Evolutionary conservation across 2,888 invertebrate species (phyloP).

Genomic region (Acronicta leporina): DNA sequence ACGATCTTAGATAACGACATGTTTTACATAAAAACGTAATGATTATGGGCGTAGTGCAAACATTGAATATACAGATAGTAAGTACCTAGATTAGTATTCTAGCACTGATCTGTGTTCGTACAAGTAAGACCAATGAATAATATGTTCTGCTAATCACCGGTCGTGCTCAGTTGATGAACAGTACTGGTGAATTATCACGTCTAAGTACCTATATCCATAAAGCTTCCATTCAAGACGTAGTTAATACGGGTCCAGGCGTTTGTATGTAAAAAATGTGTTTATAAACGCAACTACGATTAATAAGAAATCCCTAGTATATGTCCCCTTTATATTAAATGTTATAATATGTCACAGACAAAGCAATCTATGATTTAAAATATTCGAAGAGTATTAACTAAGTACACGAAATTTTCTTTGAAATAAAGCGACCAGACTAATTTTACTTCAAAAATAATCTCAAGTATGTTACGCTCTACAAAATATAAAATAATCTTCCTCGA

Average conservation of each 20-base stretch:
- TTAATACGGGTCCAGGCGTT: constrained; percentile 4
- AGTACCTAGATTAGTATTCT: constrained; percentile 19
- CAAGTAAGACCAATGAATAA: constrained; percentile 26
- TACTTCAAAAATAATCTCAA: not conserved
- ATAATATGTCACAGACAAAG: constrained; percentile 21
- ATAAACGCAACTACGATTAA: no score
- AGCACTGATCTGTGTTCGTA: constrained; percentile 13
- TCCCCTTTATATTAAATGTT: not conserved
- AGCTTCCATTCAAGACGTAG: constrained; percentile 22
- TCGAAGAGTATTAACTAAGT: constrained; percentile 5
- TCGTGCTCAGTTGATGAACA: constrained; percentile 4
- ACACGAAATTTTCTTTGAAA: not conserved
- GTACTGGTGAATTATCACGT: constrained; percentile 34
- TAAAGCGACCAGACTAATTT: not conserved
- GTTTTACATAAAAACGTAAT: constrained; percentile 46
- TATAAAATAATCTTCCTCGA: constrained; percentile 7
- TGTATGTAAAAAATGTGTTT: no score
- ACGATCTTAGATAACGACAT: constrained; percentile 64
- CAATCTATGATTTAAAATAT: constrained; percentile 15
- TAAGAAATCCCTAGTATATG: no score
- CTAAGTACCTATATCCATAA: constrained; percentile 16
- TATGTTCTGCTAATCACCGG: constrained; percentile 14
- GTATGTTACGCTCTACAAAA: no score
- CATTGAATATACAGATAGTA: constrained; percentile 2
- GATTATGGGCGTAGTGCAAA: constrained; percentile 19